Percentiles rank a stretch among this genome's conserved stretches.
phyloP scores from a whole-genome alignment of 2,888 invertebrate genomes.

The Protonemura montana region DNA sequence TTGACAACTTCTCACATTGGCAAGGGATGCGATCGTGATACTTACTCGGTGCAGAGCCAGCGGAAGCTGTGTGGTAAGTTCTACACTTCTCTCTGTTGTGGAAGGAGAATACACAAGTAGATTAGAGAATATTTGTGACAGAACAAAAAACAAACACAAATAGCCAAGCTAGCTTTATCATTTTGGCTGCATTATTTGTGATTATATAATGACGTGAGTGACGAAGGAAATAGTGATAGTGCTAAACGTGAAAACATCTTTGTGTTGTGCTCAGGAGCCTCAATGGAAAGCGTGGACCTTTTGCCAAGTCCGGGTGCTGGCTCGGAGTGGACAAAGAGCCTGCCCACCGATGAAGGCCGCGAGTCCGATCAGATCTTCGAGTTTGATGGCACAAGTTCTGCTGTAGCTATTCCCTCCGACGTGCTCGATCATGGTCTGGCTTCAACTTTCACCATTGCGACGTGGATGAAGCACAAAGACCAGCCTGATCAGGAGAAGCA shows the following conservation, averaged over 20 bases:
- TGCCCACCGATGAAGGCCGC: conserved; percentile 69
- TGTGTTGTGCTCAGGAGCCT: conserved; percentile 66
- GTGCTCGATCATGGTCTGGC: conserved; percentile 80
- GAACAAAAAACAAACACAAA: too few relatives aligned
- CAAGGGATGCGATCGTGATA: conserved; percentile 95
- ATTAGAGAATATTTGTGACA: conserved; percentile 3
- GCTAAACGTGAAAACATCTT: not conserved
- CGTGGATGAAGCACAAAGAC: conserved; percentile 94
- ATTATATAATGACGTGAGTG: too few relatives aligned
- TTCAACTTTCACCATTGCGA: conserved; percentile 86
- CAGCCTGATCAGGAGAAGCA: conserved; percentile 83
- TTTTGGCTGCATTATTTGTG: too few relatives aligned
- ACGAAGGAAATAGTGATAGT: too few relatives aligned
- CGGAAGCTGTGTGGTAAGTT: conserved; percentile 78
- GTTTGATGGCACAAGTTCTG: conserved; percentile 91
- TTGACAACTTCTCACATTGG: conserved; percentile 87
- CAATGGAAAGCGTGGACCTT: conserved; percentile 84
- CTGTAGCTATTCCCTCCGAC: conserved; percentile 81
- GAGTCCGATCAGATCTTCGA: conserved; percentile 93
- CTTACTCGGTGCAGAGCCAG: conserved; percentile 86
- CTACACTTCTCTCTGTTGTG: not conserved
- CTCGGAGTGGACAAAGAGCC: conserved; percentile 65
- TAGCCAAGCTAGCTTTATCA: too few relatives aligned
- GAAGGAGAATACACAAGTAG: too few relatives aligned
- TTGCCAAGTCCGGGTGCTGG: conserved; percentile 80